Percentiles rank a stretch among this genome's conserved stretches.
Conservation (phyloP, 2,888 invertebrate genomes). For the Drosophila kuntzei region DNA sequence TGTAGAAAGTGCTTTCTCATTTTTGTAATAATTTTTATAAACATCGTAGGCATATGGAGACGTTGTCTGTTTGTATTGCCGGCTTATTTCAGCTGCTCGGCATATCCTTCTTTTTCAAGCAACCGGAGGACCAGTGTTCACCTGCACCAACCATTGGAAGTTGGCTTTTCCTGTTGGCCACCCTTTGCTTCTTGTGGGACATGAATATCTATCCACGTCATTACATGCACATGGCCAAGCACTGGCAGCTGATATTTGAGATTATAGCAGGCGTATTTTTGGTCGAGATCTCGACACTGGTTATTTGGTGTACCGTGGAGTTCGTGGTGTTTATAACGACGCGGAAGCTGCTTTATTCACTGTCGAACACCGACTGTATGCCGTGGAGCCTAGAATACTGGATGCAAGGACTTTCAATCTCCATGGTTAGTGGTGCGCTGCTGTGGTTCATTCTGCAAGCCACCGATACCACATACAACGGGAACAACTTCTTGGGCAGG, state of each 20-base stretch:
- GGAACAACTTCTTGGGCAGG: not conserved
- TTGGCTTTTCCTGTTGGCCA: constrained; percentile 72
- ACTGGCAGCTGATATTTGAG: constrained; percentile 65
- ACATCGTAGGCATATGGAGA: constrained; percentile 26
- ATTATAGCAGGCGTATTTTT: constrained; percentile 60
- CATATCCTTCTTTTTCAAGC: constrained; percentile 68
- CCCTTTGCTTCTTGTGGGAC: constrained; percentile 68
- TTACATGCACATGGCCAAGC: constrained; percentile 67
- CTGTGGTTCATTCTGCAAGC: constrained; percentile 54
- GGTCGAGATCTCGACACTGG: constrained; percentile 63
- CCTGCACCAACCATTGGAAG: constrained; percentile 71
- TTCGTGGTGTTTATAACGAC: constrained; percentile 32
- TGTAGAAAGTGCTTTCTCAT: not conserved
- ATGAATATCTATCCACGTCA: constrained; percentile 67
- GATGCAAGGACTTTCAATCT: constrained; percentile 24
- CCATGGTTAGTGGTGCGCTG: constrained; percentile 2
- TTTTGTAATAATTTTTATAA: not conserved
- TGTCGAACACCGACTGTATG: constrained; percentile 11
- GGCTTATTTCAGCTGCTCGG: constrained; percentile 67
- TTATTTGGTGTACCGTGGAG: constrained; percentile 78
- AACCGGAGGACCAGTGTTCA: constrained; percentile 72
- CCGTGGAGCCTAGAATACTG: constrained; percentile 4
- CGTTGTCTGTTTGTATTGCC: constrained; percentile 57
- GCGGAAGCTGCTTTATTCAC: not conserved
- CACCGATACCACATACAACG: constrained; percentile 30